A percentile compares a stretch with the other conserved stretches of the same genome.
Conservation (phyloP, 2,113 vertebrate genomes). For the Gila orcuttii region DNA sequence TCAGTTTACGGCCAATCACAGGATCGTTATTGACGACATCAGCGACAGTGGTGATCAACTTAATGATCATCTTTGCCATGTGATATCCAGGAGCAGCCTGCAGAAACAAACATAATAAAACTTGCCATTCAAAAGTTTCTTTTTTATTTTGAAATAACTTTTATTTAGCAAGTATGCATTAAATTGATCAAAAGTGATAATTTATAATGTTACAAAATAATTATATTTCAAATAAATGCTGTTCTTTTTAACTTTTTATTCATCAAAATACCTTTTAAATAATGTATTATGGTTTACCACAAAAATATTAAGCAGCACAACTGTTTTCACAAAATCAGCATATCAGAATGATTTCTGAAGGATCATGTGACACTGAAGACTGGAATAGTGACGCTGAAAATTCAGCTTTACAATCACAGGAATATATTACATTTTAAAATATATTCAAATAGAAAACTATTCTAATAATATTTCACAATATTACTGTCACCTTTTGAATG, state of each 20-base stretch:
- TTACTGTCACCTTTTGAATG: background rate
- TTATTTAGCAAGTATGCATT: background rate
- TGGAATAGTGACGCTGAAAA: background rate
- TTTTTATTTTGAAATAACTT: background rate
- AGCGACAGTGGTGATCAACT: constrained; percentile 88
- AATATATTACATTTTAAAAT: background rate
- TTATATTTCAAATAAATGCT: background rate
- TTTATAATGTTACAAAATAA: background rate
- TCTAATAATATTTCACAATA: background rate
- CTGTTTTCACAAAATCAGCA: background rate
- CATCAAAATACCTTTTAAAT: background rate
- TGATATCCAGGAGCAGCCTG: constrained; percentile 96
- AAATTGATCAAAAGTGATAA: background rate
- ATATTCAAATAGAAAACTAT: background rate
- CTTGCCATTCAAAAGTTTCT: background rate
- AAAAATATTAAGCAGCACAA: background rate
- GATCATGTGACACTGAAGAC: background rate
- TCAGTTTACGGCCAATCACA: constrained; percentile 86
- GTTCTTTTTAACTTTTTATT: background rate
- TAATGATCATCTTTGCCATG: constrained; percentile 98
- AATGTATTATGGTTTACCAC: background rate
- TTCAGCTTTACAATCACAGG: background rate
- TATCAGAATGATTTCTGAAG: background rate
- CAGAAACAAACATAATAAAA: background rate
- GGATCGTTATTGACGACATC: constrained; percentile 92